phyloP scores from a whole-genome alignment of 2,797 vertebrate genomes.

The Acropternis orthonyx region DNA sequence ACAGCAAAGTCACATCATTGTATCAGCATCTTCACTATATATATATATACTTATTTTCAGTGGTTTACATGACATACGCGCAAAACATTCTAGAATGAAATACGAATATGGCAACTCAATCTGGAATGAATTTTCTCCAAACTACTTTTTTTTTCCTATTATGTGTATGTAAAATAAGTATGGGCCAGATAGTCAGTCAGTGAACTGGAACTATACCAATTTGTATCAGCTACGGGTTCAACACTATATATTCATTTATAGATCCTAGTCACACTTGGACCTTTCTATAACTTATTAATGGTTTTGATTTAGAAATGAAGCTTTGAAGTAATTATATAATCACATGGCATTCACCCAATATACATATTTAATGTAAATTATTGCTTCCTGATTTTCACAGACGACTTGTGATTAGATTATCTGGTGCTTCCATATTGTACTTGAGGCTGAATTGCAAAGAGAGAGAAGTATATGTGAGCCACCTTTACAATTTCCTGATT shows the following conservation, averaged over 20 bases:
- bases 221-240: slow-evolving; percentile 21
- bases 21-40: slow-evolving; percentile 4
- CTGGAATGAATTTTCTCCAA: slow-evolving; percentile 22
- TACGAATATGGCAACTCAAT: slow-evolving; percentile 14
- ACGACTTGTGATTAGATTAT: slow-evolving; percentile 47
- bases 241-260: slow-evolving; percentile 35
- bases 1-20: neutral
- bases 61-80: neutral
- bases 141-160: slow-evolving; percentile 8
- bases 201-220: slow-evolving; percentile 41
- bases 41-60: slow-evolving; percentile 16
- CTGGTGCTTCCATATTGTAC: slow-evolving; percentile 30
- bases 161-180: slow-evolving; percentile 43
- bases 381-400: slow-evolving; percentile 52
- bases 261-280: slow-evolving; percentile 34
- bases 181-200: slow-evolving; percentile 14
- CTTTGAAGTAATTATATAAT: slow-evolving; percentile 62
- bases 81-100: slow-evolving; percentile 16
- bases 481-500: slow-evolving; percentile 45
- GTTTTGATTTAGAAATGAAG: slow-evolving; percentile 58
- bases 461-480: neutral
- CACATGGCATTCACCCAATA: slow-evolving; percentile 55
- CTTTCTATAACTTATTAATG: slow-evolving; percentile 52
- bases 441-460: neutral
- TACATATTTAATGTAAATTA: slow-evolving; percentile 65